Base-by-base conservation (phyloP, 2,888 invertebrate species). In the Lumbricus terrestris region DNA sequence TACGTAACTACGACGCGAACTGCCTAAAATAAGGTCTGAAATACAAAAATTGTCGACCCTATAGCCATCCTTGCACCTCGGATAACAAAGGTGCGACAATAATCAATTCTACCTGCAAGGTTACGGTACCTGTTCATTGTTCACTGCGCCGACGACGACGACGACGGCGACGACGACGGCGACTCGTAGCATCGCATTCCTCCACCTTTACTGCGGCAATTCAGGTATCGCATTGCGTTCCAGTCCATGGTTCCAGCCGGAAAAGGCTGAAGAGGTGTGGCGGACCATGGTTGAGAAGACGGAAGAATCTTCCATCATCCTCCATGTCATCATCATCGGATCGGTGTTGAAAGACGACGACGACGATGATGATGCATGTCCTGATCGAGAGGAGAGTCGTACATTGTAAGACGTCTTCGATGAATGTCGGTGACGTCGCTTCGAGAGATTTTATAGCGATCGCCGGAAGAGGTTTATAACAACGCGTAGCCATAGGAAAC, bases 401-500 rank as follows among this genome's bases (percentile, higher is more conserved):
- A n/a, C 8, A n/a, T 69, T n/a, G 69, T 69, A 69, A 69, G 8
- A 69, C n/a, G 69, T 69, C 69, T 69, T 69, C 69, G n/a, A n/a
- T n/a, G 69, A 69, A 69, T 69, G 13, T 69, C 69, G 8, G 29
- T 69, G 69, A 69, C 69, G 69, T n/a, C n/a, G n/a, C n/a, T 69
- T 69, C n/a, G n/a, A 69, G 69, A 69, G 69, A 69, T 16, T 85
- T 85, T 85, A 85, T 85, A 85, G 85, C 85, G 85, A 34, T 85
- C 85, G 85, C 34, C 85, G 37, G 85, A 85, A 85, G 85, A 85
- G 85, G 85, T 85, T 85, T 37, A 37, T 35, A n/a, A n/a, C n/a
- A 85, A 34, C 35, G 85, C 85, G 85, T 85, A 35, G 85, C 85
- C 85, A 85, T 85, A 37, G 85, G 85, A 34, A 85, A 85, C 85